These are phyloP conservation scores for Coptodon bakossiorum DNA, from an alignment of 2,113 vertebrate genomes.

Conservation along the genomic window DNA sequence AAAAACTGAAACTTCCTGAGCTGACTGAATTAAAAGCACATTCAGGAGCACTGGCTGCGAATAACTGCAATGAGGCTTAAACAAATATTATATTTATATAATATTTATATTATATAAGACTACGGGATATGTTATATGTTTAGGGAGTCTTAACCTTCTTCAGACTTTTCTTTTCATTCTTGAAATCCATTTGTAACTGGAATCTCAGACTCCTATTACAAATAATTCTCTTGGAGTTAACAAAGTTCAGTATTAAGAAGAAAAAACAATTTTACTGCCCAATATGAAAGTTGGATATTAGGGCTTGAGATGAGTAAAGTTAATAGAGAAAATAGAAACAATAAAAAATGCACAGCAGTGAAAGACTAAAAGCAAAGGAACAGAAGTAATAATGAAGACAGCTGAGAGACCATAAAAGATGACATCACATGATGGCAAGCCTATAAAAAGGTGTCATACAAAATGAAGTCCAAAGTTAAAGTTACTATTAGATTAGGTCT, in stretches of 20 bases:
- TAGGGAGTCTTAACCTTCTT: not conserved
- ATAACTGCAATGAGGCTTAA: not conserved
- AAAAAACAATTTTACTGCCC: not conserved
- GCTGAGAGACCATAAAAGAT: not conserved
- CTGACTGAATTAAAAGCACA: not conserved
- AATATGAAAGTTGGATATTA: fast-evolving
- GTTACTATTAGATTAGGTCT: not conserved
- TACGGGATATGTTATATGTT: not conserved
- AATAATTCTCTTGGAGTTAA: not conserved
- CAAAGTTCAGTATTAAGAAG: not conserved
- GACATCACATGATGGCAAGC: not conserved
- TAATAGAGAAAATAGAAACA: not conserved
- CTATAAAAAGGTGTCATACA: not conserved
- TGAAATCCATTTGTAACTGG: not conserved
- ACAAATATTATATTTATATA: not conserved
- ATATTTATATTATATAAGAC: no score
- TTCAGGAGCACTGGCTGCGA: not conserved
- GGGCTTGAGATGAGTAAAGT: not conserved
- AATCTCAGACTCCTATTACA: not conserved
- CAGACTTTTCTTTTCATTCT: fast-evolving
- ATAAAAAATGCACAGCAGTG: not conserved
- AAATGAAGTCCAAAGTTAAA: fast-evolving
- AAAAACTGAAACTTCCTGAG: not conserved
- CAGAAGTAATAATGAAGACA: not conserved
- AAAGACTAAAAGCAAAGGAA: not conserved